Percentiles rank a stretch among this genome's conserved stretches.
These are phyloP conservation scores for Drosophila mayri DNA, from an alignment of 1,140 invertebrate species.

Conservation along the genomic window DNA sequence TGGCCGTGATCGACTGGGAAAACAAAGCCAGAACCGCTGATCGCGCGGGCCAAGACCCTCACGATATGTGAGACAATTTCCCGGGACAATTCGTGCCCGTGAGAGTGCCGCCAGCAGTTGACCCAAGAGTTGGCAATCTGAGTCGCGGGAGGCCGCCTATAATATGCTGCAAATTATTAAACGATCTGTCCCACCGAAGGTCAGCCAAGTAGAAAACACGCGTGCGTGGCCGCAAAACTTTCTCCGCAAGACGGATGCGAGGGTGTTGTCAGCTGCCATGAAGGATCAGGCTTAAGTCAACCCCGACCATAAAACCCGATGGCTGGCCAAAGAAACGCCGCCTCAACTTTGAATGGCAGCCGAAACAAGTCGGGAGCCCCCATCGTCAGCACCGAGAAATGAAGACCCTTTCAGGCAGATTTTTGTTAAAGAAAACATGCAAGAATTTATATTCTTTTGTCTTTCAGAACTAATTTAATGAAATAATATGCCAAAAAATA, in stretches of 20 bases:
- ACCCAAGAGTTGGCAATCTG: conserved; percentile 10
- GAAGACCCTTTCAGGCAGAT: conserved; percentile 14
- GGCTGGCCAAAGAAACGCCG: conserved; percentile 55
- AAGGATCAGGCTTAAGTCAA: conserved; percentile 62
- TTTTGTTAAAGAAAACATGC: fast-evolving
- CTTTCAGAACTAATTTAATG: background rate
- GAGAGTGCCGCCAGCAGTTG: conserved; percentile 20
- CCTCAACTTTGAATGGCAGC: conserved; percentile 43
- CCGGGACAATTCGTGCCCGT: conserved; percentile 52
- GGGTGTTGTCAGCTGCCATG: conserved; percentile 55
- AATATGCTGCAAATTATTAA: conserved; percentile 72
- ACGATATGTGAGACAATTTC: conserved; percentile 78
- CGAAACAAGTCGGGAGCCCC: conserved; percentile 21
- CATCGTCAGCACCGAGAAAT: background rate
- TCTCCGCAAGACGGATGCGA: conserved; percentile 57
- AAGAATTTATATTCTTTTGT: background rate
- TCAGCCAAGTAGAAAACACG: conserved; percentile 55
- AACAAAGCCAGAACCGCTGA: conserved; percentile 38
- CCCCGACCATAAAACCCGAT: conserved; percentile 54
- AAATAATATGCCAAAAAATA: too few species aligned
- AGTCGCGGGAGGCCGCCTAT: conserved; percentile 25
- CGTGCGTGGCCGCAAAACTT: conserved; percentile 41
- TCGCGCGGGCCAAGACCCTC: conserved; percentile 34
- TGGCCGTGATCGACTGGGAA: conserved; percentile 69
- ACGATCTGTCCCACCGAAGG: conserved; percentile 55